Percentiles rank a stretch among this genome's conserved stretches.
Conservation (phyloP, 2,113 vertebrate species). For the Camelus dromedarius region DNA sequence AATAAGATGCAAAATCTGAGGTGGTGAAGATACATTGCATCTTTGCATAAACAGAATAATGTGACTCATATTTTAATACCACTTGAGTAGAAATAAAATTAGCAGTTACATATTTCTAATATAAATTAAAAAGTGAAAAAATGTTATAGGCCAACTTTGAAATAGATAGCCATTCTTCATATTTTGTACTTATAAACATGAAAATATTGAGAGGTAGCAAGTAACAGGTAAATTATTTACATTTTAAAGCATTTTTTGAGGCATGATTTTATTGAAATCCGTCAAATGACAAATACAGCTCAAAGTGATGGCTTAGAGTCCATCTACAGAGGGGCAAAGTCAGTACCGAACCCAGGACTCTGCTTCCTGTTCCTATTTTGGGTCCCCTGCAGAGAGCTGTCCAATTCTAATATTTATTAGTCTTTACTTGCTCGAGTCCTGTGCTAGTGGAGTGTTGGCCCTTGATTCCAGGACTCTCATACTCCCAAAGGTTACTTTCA, state of each 20-base stretch:
- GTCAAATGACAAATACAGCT: background rate
- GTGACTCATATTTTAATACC: background rate
- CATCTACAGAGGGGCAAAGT: background rate
- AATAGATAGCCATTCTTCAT: background rate
- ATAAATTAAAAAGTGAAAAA: background rate
- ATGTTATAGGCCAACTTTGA: background rate
- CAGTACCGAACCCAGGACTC: accelerated
- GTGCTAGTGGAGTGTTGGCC: accelerated
- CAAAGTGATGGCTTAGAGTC: background rate
- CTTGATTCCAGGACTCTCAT: background rate
- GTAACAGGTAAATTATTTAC: background rate
- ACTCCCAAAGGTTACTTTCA: background rate
- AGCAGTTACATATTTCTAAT: background rate
- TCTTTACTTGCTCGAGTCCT: no score
- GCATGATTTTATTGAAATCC: background rate
- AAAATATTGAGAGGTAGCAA: background rate
- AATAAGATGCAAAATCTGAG: background rate
- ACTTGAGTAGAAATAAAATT: background rate
- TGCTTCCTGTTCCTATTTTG: background rate
- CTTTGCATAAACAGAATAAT: background rate
- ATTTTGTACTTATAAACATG: background rate
- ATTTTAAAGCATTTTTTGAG: background rate
- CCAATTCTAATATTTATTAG: background rate
- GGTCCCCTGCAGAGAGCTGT: background rate
- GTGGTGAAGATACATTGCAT: background rate